Base-by-base conservation (phyloP, 2,888 invertebrate genomes). In the Melanophora roralis region DNA sequence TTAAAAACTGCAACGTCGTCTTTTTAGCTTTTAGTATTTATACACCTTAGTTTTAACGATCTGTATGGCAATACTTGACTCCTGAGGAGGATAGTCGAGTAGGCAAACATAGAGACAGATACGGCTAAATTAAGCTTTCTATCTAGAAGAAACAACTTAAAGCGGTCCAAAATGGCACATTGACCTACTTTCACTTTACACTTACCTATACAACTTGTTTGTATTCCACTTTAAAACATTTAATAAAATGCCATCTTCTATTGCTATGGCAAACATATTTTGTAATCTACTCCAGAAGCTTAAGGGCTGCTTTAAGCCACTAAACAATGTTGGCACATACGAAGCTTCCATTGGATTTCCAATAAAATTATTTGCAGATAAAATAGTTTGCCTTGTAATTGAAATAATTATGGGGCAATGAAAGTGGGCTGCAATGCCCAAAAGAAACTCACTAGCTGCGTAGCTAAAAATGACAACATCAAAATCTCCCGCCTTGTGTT, bases 351-450 rank as follows among this genome's bases (percentile, higher is more conserved):
- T 57, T 0, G 87, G 84, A 73, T 88, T 88, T 0, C 85, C 89
- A 16, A 87, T 79, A 23, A 79, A 64, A 0, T 81, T 49, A 23
- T 86, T 85, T 0, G 85, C 12, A 1, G 80, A 38, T 0, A 74
- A 32, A 2, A 86, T 73, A 0, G 86, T 82, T 1, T 83, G 78
- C 0, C 84, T 75, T 32, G 85, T 84, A 83, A 85, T 86, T 16
- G 85, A 85, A 0, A 88, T 1, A 2, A 88, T 82, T 0, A 85
- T 62, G 6, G 89, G 90, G 73, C 87, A 86, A 0, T 86, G 83
- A 36, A 89, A 85, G 51, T 89, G 88, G 0, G 83, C 85, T 0
- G 85, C 89, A 23, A 90, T 32, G 9, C 89, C 89, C 27, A 89
- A 14, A n/a, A 86, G 82, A 8, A 85, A 86, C 7, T 88, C 87